Conservation (phyloP, 2,888 invertebrate genomes). For the Seira sanloemensis region DNA sequence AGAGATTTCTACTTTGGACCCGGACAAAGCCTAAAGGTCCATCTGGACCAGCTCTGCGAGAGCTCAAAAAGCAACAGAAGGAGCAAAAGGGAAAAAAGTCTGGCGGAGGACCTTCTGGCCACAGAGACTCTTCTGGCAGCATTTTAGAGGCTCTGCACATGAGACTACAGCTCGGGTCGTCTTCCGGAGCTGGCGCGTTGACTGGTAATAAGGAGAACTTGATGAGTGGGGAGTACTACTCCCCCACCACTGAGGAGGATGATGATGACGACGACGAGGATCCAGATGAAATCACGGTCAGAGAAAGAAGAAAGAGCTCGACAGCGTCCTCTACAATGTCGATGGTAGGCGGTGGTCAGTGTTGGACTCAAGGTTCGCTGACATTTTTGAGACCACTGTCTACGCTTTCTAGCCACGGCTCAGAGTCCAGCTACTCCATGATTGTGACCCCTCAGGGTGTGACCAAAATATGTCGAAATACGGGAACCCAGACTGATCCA, state of each 20-base stretch:
- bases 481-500: conserved; percentile 72
- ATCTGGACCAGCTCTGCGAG: conserved; percentile 69
- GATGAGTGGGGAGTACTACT: conserved; percentile 56
- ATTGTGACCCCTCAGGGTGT: conserved; percentile 49
- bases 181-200: neutral
- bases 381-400: conserved; percentile 62
- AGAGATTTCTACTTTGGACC: conserved; percentile 87
- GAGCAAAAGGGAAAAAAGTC: conserved; percentile 18
- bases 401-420: conserved; percentile 58
- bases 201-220: conserved; percentile 31
- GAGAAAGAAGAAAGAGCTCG: conserved; percentile 68
- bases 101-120: neutral
- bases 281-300: conserved; percentile 69
- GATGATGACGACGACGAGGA: conserved; percentile 76
- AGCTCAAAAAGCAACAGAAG: conserved; percentile 60
- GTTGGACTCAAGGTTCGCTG: conserved; percentile 48
- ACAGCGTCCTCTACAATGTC: conserved; percentile 69
- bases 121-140: conserved; percentile 45
- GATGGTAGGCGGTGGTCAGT: conserved; percentile 58
- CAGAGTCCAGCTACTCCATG: conserved; percentile 62
- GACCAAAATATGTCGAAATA: conserved; percentile 64
- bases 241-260: conserved; percentile 80
- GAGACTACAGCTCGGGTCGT: conserved; percentile 35
- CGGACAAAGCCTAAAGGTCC: conserved; percentile 67
- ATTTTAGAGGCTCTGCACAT: conserved; percentile 47